A percentile compares a stretch with the other conserved stretches of the same genome.
phyloP scores from a whole-genome alignment of 2,888 invertebrate species.

The Spilarctia lutea region DNA sequence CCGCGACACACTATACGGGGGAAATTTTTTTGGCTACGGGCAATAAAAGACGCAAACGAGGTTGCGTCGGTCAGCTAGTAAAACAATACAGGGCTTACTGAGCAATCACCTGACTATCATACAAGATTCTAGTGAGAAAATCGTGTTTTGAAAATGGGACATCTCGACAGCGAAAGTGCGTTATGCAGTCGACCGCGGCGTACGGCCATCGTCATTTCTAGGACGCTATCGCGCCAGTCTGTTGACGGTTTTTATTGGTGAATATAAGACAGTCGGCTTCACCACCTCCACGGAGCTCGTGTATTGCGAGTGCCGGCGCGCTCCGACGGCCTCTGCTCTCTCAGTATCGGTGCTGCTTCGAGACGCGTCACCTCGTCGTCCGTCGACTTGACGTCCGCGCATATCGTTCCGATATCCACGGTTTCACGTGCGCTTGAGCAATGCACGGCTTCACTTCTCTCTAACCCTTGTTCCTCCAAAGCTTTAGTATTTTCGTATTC shows the following conservation, averaged over 20 bases:
- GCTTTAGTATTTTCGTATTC: conserved; percentile 22
- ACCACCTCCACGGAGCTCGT: conserved; percentile 46
- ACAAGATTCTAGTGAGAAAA: conserved; percentile 49
- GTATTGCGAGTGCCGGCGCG: conserved; percentile 47
- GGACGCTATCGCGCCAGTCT: conserved; percentile 63
- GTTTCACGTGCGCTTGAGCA: conserved; percentile 58
- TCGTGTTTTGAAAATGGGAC: conserved; percentile 63
- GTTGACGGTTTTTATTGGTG: conserved; percentile 56
- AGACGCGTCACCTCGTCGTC: conserved; percentile 45
- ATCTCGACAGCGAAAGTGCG: conserved; percentile 74
- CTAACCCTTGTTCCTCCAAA: conserved; percentile 28
- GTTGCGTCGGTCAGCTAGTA: no score
- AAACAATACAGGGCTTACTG: conserved; percentile 23
- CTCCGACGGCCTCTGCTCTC: conserved; percentile 48
- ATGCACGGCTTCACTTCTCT: conserved; percentile 35
- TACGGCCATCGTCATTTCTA: conserved; percentile 66
- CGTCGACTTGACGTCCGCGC: conserved; percentile 22
- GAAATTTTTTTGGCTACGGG: no score
- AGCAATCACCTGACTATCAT: conserved; percentile 18
- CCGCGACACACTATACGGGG: no score
- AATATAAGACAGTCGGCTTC: conserved; percentile 44
- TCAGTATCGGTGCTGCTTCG: conserved; percentile 57
- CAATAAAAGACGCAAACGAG: no score
- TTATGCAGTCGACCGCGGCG: conserved; percentile 56
- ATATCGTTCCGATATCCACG: conserved; percentile 26